Percentiles rank a stretch among this genome's conserved stretches.
Evolutionary conservation across 2,113 vertebrate genomes (phyloP).

Genomic region (Oreochromis spilurus): DNA sequence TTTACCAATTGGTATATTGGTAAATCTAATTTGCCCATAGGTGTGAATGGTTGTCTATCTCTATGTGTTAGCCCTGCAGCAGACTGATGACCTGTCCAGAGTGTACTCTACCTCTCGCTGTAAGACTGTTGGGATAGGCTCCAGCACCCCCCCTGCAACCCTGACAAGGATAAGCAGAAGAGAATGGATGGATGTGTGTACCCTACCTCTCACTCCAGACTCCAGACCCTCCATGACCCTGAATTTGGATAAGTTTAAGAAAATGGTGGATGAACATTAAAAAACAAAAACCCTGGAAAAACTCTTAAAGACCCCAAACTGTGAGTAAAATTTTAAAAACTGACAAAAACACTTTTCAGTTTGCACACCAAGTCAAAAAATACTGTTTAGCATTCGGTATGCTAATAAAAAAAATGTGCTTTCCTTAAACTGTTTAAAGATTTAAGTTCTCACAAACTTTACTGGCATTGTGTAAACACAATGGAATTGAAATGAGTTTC

Average conservation of each 20-base stretch:
- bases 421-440: slow-evolving; percentile 3
- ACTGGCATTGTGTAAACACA: neutral
- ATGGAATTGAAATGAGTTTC: neutral
- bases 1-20: neutral
- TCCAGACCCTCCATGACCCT: neutral
- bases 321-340: neutral
- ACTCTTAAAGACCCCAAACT: neutral
- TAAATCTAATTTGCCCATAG: neutral
- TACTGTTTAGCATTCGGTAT: neutral
- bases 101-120: neutral
- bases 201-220: neutral
- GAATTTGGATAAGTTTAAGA: neutral
- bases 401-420: neutral
- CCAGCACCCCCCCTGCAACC: neutral
- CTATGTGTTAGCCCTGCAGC: neutral
- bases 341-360: neutral
- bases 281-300: neutral
- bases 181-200: neutral
- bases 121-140: neutral
- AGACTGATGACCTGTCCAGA: neutral
- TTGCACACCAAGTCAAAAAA: neutral
- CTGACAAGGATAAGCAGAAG: neutral
- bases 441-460: neutral
- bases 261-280: neutral
- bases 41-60: neutral